A percentile compares a stretch with the other conserved stretches of the same genome.
Conservation (phyloP, 1,140 invertebrate species). For the Drusus annulatus region DNA sequence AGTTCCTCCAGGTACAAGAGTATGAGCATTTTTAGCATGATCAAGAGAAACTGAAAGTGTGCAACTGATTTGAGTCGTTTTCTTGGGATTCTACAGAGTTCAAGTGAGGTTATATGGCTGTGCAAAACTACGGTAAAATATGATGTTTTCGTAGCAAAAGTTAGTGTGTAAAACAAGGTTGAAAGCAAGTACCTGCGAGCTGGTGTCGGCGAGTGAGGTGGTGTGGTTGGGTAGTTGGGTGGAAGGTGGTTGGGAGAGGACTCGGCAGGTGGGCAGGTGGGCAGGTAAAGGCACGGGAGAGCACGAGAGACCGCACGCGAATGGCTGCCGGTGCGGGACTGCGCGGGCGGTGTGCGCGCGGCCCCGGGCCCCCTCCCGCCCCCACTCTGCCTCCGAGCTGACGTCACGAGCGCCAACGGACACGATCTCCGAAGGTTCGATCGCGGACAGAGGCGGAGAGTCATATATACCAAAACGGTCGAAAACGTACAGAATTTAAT, state of each 20-base stretch:
- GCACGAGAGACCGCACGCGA: conserved; percentile 50
- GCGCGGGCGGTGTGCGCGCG: conserved; percentile 54
- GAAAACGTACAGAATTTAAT: neutral
- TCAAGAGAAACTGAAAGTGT: no score
- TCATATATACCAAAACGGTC: neutral
- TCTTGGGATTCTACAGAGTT: no score
- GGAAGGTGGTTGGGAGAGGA: conserved; percentile 57
- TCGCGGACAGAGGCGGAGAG: conserved; percentile 21
- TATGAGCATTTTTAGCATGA: no score
- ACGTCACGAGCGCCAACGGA: conserved; percentile 44
- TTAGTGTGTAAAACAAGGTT: no score
- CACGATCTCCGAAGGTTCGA: conserved; percentile 10
- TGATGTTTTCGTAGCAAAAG: no score
- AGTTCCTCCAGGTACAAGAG: no score
- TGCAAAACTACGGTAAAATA: no score
- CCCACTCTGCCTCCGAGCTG: conserved; percentile 56
- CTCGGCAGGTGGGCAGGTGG: conserved; percentile 49
- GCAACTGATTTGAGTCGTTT: no score
- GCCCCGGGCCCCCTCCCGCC: conserved; percentile 11
- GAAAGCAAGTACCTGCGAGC: neutral
- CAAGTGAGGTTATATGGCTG: no score
- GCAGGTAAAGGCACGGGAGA: neutral
- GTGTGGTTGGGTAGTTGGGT: no score
- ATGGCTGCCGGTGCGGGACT: conserved; percentile 30
- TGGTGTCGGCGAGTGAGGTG: conserved; percentile 45